Evolutionary conservation across 2,797 vertebrate species (phyloP).

Genomic region (Schizothorax lantsangensis): DNA sequence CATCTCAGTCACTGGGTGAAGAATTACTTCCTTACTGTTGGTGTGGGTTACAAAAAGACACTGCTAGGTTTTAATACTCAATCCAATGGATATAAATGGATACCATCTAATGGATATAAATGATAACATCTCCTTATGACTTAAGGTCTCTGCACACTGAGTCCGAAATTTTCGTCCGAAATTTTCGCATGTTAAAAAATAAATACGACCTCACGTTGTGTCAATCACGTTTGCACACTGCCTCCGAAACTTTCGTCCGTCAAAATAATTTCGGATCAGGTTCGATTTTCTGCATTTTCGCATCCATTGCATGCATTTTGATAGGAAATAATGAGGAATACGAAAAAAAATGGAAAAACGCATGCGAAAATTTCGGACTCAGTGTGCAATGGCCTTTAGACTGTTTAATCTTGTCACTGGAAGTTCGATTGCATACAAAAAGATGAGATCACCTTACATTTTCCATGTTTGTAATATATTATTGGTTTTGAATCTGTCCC

Average conservation of each 20-base stretch:
- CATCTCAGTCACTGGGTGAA: slow-evolving; percentile 25
- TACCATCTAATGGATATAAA: slow-evolving; percentile 25
- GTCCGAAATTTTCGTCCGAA: no score
- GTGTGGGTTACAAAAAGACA: neutral
- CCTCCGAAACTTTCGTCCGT: no score
- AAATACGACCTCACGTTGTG: no score
- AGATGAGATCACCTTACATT: neutral
- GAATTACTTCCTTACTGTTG: slow-evolving; percentile 1
- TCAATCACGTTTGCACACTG: no score
- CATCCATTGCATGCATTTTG: no score
- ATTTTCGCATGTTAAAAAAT: no score
- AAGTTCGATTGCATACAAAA: neutral
- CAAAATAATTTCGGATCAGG: no score
- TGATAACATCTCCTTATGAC: neutral
- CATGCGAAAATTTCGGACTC: no score
- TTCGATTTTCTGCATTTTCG: no score
- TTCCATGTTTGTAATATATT: slow-evolving; percentile 26
- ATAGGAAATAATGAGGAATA: no score
- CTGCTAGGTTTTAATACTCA: neutral
- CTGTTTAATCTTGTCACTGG: neutral
- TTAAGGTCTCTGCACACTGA: no score
- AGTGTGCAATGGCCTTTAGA: neutral
- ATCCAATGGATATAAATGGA: slow-evolving; percentile 1
- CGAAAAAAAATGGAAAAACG: no score
- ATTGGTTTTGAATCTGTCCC: slow-evolving; percentile 25